A percentile compares a stretch with the other conserved stretches of the same genome.
These are phyloP conservation scores for Pygoscelis antarcticus DNA, from an alignment of 2,113 vertebrate genomes.

Conservation along the genomic window DNA sequence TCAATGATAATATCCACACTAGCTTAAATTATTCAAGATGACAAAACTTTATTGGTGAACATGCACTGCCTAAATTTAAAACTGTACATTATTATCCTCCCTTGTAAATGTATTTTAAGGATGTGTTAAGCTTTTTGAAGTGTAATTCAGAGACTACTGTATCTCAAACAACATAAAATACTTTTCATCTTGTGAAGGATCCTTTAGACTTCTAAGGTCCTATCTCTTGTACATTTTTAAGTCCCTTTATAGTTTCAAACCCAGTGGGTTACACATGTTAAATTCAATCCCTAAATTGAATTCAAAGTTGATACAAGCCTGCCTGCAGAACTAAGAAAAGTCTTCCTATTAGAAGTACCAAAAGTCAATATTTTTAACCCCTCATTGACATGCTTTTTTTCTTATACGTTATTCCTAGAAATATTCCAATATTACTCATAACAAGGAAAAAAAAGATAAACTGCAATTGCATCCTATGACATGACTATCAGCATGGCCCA, in stretches of 20 bases:
- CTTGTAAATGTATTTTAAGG: conserved; percentile 66
- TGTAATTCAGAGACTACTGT: conserved; percentile 62
- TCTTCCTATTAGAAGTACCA: conserved; percentile 3
- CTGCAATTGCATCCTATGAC: not conserved
- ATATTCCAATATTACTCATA: not conserved
- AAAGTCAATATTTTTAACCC: conserved; percentile 62
- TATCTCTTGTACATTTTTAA: conserved; percentile 70
- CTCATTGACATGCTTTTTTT: not conserved
- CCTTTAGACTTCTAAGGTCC: conserved; percentile 64
- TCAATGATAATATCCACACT: conserved; percentile 49
- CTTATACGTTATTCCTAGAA: not conserved
- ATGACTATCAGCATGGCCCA: not conserved
- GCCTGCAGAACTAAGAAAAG: conserved; percentile 38
- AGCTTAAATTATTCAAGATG: conserved; percentile 67
- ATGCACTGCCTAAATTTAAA: conserved; percentile 63
- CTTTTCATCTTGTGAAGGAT: conserved; percentile 66
- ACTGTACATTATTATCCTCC: conserved; percentile 64
- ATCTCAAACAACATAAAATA: conserved; percentile 66
- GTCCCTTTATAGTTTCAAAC: conserved; percentile 68
- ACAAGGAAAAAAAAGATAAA: not conserved
- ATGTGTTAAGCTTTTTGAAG: conserved; percentile 59
- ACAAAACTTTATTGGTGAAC: conserved; percentile 63
- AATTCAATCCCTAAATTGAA: conserved; percentile 66
- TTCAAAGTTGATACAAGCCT: conserved; percentile 53
- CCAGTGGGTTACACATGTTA: conserved; percentile 59